Conservation (phyloP, 53 echinoderm and acorn worm genomes). For the Arbacia lixula region DNA sequence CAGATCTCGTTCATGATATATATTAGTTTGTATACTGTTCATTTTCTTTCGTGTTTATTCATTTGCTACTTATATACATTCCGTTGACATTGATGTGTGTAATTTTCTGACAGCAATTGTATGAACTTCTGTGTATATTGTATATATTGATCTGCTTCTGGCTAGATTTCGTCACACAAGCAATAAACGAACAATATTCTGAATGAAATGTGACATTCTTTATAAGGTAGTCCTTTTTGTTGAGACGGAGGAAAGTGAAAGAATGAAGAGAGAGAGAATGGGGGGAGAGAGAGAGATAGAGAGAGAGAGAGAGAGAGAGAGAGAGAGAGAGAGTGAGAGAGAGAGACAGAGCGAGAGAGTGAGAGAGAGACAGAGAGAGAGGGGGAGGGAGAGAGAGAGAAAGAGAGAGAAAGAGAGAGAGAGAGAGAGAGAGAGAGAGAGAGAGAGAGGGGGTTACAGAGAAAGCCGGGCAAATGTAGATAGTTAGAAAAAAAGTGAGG, state of each 20-base stretch:
- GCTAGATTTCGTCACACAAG: too few relatives aligned
- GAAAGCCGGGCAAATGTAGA: background rate
- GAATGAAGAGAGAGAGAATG: background rate
- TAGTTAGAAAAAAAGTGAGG: background rate
- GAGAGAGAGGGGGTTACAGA: background rate
- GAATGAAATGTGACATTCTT: too few relatives aligned
- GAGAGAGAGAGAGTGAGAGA: background rate
- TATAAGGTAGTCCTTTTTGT: too few relatives aligned
- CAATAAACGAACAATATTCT: too few relatives aligned
- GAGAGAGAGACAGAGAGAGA: background rate
- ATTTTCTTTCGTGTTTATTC: too few relatives aligned
- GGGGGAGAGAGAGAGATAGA: background rate
- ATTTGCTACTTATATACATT: too few relatives aligned
- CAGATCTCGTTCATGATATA: too few relatives aligned
- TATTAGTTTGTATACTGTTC: too few relatives aligned
- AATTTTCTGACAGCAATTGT: too few relatives aligned
- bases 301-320: background rate
- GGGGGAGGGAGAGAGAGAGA: background rate
- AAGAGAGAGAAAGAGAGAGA: background rate
- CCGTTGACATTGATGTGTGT: too few relatives aligned
- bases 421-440: conserved; percentile 4
- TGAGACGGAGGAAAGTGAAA: background rate
- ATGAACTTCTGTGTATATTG: too few relatives aligned
- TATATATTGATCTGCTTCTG: too few relatives aligned
- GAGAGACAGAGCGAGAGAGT: background rate